Conservation (phyloP, 1,140 invertebrate genomes). For the Zaprionus tsacasi region DNA sequence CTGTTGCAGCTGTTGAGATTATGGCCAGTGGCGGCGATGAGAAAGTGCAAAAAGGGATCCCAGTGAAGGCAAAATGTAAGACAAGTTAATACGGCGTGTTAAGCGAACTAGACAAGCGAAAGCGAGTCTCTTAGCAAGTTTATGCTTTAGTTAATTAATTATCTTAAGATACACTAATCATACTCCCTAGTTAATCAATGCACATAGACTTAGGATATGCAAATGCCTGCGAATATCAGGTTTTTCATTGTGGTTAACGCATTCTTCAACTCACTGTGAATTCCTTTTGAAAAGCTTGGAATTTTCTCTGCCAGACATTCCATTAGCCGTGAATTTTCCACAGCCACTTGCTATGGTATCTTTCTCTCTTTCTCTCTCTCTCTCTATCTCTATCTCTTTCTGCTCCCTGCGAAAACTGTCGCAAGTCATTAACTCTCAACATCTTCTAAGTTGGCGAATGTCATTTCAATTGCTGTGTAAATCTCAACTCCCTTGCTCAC, state of each 20-base stretch:
- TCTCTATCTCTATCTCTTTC: neutral
- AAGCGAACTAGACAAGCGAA: neutral
- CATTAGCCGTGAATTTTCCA: neutral
- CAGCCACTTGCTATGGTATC: constrained; percentile 16
- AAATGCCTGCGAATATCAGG: neutral
- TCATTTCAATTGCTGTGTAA: constrained; percentile 64
- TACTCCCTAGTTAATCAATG: neutral
- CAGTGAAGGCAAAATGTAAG: neutral
- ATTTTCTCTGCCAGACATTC: neutral
- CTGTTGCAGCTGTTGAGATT: constrained; percentile 12
- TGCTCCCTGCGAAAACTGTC: constrained; percentile 9
- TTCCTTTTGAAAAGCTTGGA: neutral
- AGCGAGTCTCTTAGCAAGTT: neutral
- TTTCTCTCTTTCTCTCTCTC: constrained; percentile 7
- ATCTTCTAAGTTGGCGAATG: constrained; percentile 54
- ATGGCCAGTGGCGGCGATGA: constrained; percentile 22
- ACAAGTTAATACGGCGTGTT: neutral
- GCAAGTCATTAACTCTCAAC: constrained; percentile 42
- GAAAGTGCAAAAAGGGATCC: neutral
- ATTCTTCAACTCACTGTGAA: neutral
- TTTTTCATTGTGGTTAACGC: neutral
- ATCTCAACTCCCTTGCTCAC: neutral
- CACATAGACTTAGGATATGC: neutral
- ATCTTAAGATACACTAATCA: neutral
- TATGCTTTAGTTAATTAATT: neutral